Base-by-base conservation (phyloP, 2,797 vertebrate species). In the Chiloscyllium punctatum region DNA sequence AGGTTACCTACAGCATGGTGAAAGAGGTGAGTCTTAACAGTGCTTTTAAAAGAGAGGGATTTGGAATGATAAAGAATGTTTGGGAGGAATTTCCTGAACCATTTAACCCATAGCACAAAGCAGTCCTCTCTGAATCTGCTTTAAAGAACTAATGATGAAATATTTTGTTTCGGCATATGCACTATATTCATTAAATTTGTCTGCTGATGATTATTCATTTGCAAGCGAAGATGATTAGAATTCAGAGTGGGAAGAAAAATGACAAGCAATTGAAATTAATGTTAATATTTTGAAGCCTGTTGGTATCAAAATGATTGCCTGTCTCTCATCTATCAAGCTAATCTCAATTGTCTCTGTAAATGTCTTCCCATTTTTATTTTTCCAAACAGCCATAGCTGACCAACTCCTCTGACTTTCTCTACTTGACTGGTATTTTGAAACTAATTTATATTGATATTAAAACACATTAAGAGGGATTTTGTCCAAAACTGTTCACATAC, bases 191-290 rank as follows among this genome's bases (percentile, higher is more conserved):
- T 62, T 92, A 92, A 69, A 92, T 92, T 42, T 42, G 62, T 69
- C n/a, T 92, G 37, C 62, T 92, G 90, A 69, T 69, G 62, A 92
- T 92, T 92, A 42, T 42, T 69, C 66, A 37, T 92, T 92, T 69
- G n/a, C 90, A 69, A 92, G 90, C 90, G 42, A 69, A n/a, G 66
- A 92, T 42, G 66, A 92, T 92, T 69, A 69, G 90, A 92, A 66
- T 92, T 92, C 90, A 92, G 90, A 25, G 62, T 92, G 62, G 62
- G 62, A n/a, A 69, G 90, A 69, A 92, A 92, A 42, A 69, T 92
- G n/a, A 92, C 62, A 92, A 37, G 90, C 21, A 42, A 92, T 92
- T 92, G 69, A 69, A 42, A 69, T 92, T n/a, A 66, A 69, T 69
- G 69, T 92, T 92, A 92, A 68, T 92, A 92, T 69, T 23, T 92